Conservation (phyloP, 2,113 vertebrate genomes). For the Formicarius rufipectus region DNA sequence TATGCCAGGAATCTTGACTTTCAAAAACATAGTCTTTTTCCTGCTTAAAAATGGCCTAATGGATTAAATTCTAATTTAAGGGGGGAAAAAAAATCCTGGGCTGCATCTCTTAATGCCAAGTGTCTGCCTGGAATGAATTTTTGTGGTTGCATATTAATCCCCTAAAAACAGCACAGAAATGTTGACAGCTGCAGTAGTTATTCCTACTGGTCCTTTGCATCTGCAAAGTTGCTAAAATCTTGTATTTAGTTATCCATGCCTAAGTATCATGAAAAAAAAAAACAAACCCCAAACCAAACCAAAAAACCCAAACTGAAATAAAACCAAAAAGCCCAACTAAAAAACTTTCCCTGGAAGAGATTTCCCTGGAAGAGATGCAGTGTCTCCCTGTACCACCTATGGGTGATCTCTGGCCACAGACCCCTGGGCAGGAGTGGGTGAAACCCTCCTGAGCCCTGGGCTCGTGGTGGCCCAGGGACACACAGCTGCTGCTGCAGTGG, state of each 20-base stretch:
- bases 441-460: not conserved
- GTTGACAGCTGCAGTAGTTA: slow-evolving; percentile 19
- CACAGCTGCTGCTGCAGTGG: not conserved
- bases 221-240: slow-evolving; percentile 13
- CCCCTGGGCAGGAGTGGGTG: not conserved
- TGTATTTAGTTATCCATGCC: not conserved
- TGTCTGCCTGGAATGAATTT: slow-evolving; percentile 51
- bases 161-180: slow-evolving; percentile 38
- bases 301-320: not conserved
- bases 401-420: not conserved
- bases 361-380: not conserved
- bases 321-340: too few species aligned
- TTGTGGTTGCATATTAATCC: slow-evolving; percentile 42
- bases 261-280: not conserved
- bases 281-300: not conserved
- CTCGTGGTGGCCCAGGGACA: too few species aligned
- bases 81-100: not conserved
- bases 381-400: not conserved
- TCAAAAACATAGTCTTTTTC: not conserved
- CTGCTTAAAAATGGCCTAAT: slow-evolving; percentile 4
- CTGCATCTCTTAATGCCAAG: slow-evolving; percentile 26
- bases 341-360: too few species aligned
- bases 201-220: not conserved
- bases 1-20: slow-evolving; percentile 32
- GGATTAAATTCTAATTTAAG: not conserved